A percentile compares a stretch with the other conserved stretches of the same genome.
Evolutionary conservation across 2,888 invertebrate species (phyloP).

Genomic region (Pseudanteris insignis): DNA sequence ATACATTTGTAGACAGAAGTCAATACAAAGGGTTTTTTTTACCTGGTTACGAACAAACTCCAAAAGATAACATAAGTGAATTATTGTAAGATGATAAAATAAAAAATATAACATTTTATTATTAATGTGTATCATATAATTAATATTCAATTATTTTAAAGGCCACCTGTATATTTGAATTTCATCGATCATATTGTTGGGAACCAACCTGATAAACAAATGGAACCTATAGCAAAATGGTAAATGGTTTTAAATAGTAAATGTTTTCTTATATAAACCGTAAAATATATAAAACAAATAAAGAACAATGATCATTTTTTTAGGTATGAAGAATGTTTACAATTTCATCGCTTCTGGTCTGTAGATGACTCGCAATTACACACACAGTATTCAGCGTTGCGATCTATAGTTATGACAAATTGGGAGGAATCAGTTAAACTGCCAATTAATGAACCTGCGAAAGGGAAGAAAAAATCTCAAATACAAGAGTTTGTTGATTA

Average conservation of each 20-base stretch:
- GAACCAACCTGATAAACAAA: constrained; percentile 91
- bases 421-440: constrained; percentile 97
- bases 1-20: constrained; percentile 90
- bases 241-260: constrained; percentile 51
- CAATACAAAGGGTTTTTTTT: constrained; percentile 86
- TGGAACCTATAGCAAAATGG: constrained; percentile 93
- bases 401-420: constrained; percentile 97
- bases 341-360: constrained; percentile 94
- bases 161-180: constrained; percentile 78
- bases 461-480: constrained; percentile 94
- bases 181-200: constrained; percentile 98
- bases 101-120: neutral
- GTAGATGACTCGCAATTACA: constrained; percentile 96
- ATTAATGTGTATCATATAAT: neutral
- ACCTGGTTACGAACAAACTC: constrained; percentile 77
- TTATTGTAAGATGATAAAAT: constrained; percentile 69
- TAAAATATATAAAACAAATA: neutral
- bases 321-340: constrained; percentile 78
- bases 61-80: constrained; percentile 72
- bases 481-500: constrained; percentile 99
- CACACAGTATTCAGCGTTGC: constrained; percentile 95
- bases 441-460: constrained; percentile 98
- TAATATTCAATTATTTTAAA: constrained; percentile 54
- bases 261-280: neutral
- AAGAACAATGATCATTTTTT: constrained; percentile 2